A percentile compares a stretch with the other conserved stretches of the same genome.
These are phyloP conservation scores for Mustela lutreola DNA, from an alignment of 2,113 vertebrate species.

Conservation along the genomic window DNA sequence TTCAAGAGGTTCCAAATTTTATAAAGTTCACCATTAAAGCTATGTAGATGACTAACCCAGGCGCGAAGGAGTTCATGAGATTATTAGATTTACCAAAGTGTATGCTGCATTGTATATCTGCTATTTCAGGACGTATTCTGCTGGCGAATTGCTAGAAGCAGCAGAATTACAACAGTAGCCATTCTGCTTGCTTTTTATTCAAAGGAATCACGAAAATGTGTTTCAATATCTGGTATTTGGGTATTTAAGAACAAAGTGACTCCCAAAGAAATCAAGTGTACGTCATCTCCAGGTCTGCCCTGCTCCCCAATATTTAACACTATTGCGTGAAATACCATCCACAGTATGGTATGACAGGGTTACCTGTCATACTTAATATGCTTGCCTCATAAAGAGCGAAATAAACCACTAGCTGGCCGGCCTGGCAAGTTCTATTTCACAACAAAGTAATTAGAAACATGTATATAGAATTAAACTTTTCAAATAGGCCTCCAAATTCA, in stretches of 20 bases:
- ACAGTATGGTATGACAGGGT: no score
- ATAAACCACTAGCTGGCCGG: constrained; percentile 4
- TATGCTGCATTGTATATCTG: constrained; percentile 57
- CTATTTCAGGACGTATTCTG: constrained; percentile 62
- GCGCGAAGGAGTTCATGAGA: constrained; percentile 65
- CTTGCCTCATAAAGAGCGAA: not conserved
- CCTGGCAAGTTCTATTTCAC: not conserved
- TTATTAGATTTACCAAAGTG: constrained; percentile 78
- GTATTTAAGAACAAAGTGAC: constrained; percentile 30
- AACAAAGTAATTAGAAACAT: not conserved
- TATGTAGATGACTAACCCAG: constrained; percentile 68
- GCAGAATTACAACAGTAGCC: constrained; percentile 71
- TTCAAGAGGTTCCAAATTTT: constrained; percentile 75
- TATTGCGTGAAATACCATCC: not conserved
- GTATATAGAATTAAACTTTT: constrained; percentile 20
- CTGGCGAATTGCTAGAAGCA: constrained; percentile 74
- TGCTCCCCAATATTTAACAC: not conserved
- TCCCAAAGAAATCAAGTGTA: not conserved
- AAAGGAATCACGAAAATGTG: constrained; percentile 62
- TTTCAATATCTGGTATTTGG: constrained; percentile 30
- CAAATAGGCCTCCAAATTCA: not conserved
- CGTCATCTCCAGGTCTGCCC: not conserved
- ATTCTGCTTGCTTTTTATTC: constrained; percentile 51
- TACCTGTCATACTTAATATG: not conserved
- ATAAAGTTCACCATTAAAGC: constrained; percentile 71